A percentile compares a stretch with the other conserved stretches of the same genome.
phyloP scores from a whole-genome alignment of 2,113 vertebrate genomes.

The Myotis lucifugus region DNA sequence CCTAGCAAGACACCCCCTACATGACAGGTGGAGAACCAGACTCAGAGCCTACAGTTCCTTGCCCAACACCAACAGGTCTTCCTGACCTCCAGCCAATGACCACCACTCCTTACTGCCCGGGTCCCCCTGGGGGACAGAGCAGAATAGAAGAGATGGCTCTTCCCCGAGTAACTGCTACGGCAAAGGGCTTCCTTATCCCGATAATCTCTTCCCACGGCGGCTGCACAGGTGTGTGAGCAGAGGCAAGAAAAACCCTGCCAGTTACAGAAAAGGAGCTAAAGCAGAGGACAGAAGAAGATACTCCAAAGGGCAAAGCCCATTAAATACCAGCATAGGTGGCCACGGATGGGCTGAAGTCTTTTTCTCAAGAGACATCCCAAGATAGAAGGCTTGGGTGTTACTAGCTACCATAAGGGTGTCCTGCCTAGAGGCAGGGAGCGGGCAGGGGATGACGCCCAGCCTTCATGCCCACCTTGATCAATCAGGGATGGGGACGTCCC shows the following conservation, averaged over 20 bases:
- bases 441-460: fast-evolving
- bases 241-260: not conserved
- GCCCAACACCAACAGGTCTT: not conserved
- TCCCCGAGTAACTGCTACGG: not conserved
- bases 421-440: not conserved
- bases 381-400: not conserved
- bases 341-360: fast-evolving
- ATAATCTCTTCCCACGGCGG: fast-evolving
- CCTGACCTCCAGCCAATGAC: not conserved
- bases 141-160: not conserved
- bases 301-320: not conserved
- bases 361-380: not conserved
- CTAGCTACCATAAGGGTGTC: not conserved
- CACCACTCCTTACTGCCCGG: fast-evolving
- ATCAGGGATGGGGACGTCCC: not conserved
- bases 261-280: too few species aligned
- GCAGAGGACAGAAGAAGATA: not conserved
- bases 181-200: not conserved
- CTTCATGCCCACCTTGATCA: not conserved
- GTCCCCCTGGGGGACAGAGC: fast-evolving
- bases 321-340: too few species aligned
- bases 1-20: fast-evolving
- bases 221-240: not conserved
- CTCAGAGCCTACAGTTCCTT: not conserved
- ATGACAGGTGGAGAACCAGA: not conserved